Percentiles rank a stretch among this genome's conserved stretches.
Evolutionary conservation across 2,113 vertebrate species (phyloP).

Genomic region (Chloropsis cyanopogon): DNA sequence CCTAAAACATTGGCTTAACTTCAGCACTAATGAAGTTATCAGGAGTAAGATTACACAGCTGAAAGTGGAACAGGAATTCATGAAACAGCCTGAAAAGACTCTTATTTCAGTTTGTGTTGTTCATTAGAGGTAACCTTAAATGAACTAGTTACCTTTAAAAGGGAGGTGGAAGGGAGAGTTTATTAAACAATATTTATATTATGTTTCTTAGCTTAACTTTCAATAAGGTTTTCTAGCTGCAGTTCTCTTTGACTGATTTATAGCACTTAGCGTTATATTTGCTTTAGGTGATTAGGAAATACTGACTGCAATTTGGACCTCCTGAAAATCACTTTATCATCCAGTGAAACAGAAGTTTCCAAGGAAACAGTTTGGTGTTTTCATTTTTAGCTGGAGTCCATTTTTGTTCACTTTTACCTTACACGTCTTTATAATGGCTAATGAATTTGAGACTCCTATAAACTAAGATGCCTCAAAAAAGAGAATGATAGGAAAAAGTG

Average conservation of each 20-base stretch:
- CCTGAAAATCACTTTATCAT: not conserved
- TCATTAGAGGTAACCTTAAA: not conserved
- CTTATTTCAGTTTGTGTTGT: not conserved
- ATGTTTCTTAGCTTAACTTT: not conserved
- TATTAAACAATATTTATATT: not conserved
- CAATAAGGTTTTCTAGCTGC: not conserved
- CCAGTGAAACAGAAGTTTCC: not conserved
- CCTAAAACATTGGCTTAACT: not conserved
- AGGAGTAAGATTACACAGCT: not conserved
- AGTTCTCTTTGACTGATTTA: not conserved
- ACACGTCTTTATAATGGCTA: not conserved
- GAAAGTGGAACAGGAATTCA: not conserved
- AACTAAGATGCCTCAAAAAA: not conserved
- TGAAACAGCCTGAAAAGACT: not conserved
- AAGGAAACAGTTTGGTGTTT: not conserved
- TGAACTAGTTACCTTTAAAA: not conserved
- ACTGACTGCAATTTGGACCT: not conserved
- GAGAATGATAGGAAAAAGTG: not conserved
- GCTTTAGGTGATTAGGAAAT: slow-evolving; percentile 1
- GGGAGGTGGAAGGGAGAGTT: not conserved
- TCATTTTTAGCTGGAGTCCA: not conserved
- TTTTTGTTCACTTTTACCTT: not conserved
- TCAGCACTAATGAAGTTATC: not conserved
- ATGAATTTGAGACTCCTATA: not conserved
- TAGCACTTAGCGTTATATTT: slow-evolving; percentile 7